Evolutionary conservation across 1,140 invertebrate genomes (phyloP).

Genomic region (Ostrea edulis): DNA sequence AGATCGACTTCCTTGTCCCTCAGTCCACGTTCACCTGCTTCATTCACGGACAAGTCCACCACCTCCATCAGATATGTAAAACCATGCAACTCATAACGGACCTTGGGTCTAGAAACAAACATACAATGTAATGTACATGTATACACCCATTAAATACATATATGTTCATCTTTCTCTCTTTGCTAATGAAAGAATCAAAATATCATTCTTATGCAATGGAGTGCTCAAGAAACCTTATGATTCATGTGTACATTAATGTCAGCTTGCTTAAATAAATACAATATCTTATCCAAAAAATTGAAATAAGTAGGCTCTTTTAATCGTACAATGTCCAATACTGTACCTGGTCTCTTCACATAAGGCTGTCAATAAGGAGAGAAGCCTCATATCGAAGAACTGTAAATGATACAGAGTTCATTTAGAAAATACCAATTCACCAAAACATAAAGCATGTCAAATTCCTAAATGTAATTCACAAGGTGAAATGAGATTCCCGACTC

Average conservation of each 20-base stretch:
- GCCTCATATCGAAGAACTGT: conserved; percentile 90
- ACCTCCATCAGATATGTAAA: conserved; percentile 89
- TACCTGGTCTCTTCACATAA: conserved; percentile 85
- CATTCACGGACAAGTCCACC: conserved; percentile 86
- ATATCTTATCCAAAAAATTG: neutral
- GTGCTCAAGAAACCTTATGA: neutral
- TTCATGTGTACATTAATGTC: neutral
- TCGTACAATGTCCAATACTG: no score
- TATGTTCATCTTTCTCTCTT: no score
- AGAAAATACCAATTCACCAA: neutral
- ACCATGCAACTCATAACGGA: conserved; percentile 89
- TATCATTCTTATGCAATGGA: neutral
- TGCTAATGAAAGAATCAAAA: neutral
- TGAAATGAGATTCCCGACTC: no score
- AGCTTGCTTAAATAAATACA: no score
- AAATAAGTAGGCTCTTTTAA: no score
- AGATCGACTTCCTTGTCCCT: conserved; percentile 86
- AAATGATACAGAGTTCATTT: conserved; percentile 53
- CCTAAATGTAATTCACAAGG: neutral
- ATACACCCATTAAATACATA: neutral
- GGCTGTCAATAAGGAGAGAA: conserved; percentile 93
- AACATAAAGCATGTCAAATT: neutral
- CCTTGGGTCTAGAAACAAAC: conserved; percentile 81
- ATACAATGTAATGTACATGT: neutral
- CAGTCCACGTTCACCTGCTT: conserved; percentile 74